Evolutionary conservation across 2,797 vertebrate genomes (phyloP).

Genomic region (Bothrops alternatus): DNA sequence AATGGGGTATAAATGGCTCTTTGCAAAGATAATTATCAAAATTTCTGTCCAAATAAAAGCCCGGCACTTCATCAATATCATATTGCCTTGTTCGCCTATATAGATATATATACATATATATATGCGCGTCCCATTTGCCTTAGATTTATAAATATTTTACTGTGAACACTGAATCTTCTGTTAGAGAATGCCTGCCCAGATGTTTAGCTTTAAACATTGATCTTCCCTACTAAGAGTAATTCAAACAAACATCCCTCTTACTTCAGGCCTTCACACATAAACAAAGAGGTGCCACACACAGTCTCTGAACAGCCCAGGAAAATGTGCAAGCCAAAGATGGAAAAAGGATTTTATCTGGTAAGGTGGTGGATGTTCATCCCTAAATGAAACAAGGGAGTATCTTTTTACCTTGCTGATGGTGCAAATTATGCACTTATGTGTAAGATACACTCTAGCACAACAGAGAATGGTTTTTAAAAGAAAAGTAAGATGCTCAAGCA

Average conservation of each 20-base stretch:
- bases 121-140: conserved; percentile 2
- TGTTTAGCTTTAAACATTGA: conserved; percentile 47
- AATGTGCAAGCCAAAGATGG: conserved; percentile 28
- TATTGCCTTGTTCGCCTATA: conserved; percentile 9
- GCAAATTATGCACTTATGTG: background rate
- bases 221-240: conserved; percentile 49
- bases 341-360: background rate
- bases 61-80: conserved; percentile 54
- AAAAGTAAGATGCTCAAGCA: background rate
- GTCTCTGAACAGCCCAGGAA: conserved; percentile 15
- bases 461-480: background rate
- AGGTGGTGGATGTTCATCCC: background rate
- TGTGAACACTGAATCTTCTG: conserved; percentile 49
- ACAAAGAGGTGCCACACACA: background rate
- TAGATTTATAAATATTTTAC: conserved; percentile 53
- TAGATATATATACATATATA: no score
- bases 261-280: conserved; percentile 36
- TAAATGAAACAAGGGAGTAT: background rate
- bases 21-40: conserved; percentile 46
- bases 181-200: conserved; percentile 41
- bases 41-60: conserved; percentile 50
- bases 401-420: rapidly evolving
- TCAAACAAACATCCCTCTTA: conserved; percentile 63
- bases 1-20: conserved; percentile 45
- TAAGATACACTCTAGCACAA: background rate